These are phyloP conservation scores for Notolabrus celidotus DNA, from an alignment of 2,797 vertebrate genomes.

Conservation along the genomic window DNA sequence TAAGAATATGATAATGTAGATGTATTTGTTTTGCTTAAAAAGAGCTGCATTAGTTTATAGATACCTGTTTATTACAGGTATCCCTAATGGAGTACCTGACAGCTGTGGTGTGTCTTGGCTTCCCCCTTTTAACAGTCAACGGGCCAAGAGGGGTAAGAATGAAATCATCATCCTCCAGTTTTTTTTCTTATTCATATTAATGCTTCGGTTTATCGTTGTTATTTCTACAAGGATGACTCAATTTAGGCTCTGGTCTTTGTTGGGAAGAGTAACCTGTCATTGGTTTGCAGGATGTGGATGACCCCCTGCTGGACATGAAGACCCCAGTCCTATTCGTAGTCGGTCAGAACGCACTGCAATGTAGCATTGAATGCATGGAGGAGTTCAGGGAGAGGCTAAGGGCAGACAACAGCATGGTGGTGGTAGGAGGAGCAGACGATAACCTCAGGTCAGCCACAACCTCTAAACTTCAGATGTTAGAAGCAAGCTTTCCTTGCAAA, in stretches of 20 bases:
- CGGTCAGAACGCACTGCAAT: slow-evolving; percentile 95
- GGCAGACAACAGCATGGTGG: slow-evolving; percentile 97
- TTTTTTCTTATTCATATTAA: neutral
- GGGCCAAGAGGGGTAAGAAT: slow-evolving; percentile 94
- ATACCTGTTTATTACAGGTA: slow-evolving; percentile 83
- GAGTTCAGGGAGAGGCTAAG: slow-evolving; percentile 97
- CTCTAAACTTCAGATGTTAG: neutral
- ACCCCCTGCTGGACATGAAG: slow-evolving; percentile 98
- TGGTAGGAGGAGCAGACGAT: slow-evolving; percentile 96
- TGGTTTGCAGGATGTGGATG: slow-evolving; percentile 92
- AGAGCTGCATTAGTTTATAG: neutral
- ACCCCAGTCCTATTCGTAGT: slow-evolving; percentile 96
- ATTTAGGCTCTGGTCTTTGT: neutral
- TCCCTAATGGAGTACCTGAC: slow-evolving; percentile 97
- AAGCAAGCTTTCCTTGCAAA: neutral
- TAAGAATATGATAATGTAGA: neutral
- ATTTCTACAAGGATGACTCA: neutral
- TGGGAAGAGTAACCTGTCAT: neutral
- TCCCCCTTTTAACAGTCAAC: slow-evolving; percentile 93
- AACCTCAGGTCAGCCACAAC: slow-evolving; percentile 90
- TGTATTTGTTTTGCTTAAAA: neutral
- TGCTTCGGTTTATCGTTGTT: neutral
- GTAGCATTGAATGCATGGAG: slow-evolving; percentile 94
- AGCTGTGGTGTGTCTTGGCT: slow-evolving; percentile 95
- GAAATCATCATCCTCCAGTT: neutral